Evolutionary conservation across 2,797 vertebrate genomes (phyloP).

Genomic region (Cichlasoma orientale): DNA sequence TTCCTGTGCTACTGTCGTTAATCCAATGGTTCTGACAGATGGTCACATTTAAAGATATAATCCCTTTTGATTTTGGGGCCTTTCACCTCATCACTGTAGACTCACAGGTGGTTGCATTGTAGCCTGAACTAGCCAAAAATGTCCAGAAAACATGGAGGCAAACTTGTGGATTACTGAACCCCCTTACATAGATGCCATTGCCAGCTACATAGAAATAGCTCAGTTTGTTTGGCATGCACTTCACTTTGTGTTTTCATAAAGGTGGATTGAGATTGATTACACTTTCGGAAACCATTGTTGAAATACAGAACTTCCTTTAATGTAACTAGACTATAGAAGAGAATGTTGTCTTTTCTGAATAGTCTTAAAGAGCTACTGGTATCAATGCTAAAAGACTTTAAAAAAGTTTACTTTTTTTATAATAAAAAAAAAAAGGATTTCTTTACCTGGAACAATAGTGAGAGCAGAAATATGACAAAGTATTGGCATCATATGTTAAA

Average conservation of each 20-base stretch:
- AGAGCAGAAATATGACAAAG: too few relatives aligned
- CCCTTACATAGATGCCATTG: neutral
- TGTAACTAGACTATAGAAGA: neutral
- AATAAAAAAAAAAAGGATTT: too few relatives aligned
- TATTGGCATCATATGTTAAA: too few relatives aligned
- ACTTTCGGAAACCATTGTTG: neutral
- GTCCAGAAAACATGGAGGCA: neutral
- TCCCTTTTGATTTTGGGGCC: constrained; percentile 24
- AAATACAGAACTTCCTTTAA: neutral
- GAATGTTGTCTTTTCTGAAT: neutral
- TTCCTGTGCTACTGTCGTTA: constrained; percentile 41
- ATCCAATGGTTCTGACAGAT: constrained; percentile 61
- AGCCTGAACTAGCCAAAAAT: neutral
- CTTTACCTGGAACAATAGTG: too few relatives aligned
- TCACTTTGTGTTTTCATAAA: neutral
- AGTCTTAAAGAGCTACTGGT: too few relatives aligned
- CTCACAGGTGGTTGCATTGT: neutral
- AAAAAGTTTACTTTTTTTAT: too few relatives aligned
- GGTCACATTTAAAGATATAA: constrained; percentile 53
- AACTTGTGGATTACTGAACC: neutral
- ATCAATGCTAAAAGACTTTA: too few relatives aligned
- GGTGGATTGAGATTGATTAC: neutral
- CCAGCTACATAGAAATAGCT: neutral
- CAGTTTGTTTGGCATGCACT: neutral
- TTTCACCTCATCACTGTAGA: constrained; percentile 22